Percentiles rank a stretch among this genome's conserved stretches.
Evolutionary conservation across 2,113 vertebrate genomes (phyloP).

Genomic region (Aegithalos caudatus): DNA sequence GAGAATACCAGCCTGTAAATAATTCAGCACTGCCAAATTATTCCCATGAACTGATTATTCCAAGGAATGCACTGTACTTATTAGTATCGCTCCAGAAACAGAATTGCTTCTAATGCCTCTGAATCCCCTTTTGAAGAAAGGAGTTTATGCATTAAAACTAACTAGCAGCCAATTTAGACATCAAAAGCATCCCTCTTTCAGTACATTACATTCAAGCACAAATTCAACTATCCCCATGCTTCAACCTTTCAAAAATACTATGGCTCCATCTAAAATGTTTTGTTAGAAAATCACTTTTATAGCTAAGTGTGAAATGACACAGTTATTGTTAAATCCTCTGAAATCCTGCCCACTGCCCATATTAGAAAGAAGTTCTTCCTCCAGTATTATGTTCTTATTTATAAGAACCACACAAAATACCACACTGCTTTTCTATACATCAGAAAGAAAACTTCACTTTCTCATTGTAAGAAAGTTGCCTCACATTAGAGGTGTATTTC

Average conservation of each 20-base stretch:
- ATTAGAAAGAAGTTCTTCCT: neutral
- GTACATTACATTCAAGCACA: neutral
- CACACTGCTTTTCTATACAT: neutral
- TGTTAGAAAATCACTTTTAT: neutral
- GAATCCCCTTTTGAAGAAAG: neutral
- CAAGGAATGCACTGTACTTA: neutral
- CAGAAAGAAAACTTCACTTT: neutral
- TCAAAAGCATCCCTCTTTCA: neutral
- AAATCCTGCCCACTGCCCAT: neutral
- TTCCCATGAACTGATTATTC: neutral
- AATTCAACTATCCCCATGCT: neutral
- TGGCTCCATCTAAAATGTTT: neutral
- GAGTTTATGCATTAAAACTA: neutral
- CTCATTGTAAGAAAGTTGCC: neutral
- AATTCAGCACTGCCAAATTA: neutral
- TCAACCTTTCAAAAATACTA: neutral
- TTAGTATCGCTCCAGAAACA: neutral
- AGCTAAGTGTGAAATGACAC: neutral
- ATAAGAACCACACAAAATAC: neutral
- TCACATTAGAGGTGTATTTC: neutral
- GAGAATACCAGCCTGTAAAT: neutral
- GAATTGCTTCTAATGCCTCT: neutral
- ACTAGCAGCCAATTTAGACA: neutral
- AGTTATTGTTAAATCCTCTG: neutral
- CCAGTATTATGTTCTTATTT: neutral